phyloP scores from a whole-genome alignment of 2,113 vertebrate species.

The Nesogale talazaci region DNA sequence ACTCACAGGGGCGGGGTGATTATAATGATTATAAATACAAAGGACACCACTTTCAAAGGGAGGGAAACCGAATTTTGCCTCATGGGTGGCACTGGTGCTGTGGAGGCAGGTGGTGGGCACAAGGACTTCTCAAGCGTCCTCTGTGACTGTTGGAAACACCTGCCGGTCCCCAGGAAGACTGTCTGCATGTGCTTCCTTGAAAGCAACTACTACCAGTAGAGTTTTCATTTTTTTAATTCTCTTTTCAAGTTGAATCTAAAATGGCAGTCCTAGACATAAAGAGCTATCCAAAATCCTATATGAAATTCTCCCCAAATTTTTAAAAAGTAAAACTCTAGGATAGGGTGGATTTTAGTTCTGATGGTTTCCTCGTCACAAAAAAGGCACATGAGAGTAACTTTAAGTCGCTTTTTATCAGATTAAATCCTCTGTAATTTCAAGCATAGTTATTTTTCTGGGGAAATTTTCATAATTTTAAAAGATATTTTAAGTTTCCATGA shows the following conservation, averaged over 20 bases:
- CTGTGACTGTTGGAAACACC: neutral
- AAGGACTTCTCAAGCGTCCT: neutral
- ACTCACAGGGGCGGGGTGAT: neutral
- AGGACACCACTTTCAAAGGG: neutral
- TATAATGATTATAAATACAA: neutral
- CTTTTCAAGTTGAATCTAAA: constrained; percentile 53
- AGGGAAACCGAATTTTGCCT: constrained; percentile 18
- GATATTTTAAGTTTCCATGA: constrained; percentile 19
- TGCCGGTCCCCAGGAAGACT: neutral
- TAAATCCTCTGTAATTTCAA: neutral
- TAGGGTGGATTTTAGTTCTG: neutral
- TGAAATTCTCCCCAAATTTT: neutral
- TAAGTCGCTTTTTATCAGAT: constrained; percentile 27
- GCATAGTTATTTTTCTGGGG: constrained; percentile 19
- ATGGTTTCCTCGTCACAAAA: neutral
- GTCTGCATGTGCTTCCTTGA: neutral
- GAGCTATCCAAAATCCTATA: neutral
- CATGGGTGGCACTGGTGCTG: neutral
- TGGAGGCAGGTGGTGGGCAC: neutral
- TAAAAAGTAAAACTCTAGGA: neutral
- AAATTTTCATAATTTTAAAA: constrained; percentile 44
- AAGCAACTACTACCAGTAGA: neutral
- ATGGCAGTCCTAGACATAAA: constrained; percentile 25
- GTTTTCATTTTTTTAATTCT: constrained; percentile 2
- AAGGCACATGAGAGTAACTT: constrained; percentile 45